A percentile compares a stretch with the other conserved stretches of the same genome.
These are phyloP conservation scores for Sinocyclocheilus rhinocerous DNA, from an alignment of 2,113 vertebrate species.

Conservation along the genomic window DNA sequence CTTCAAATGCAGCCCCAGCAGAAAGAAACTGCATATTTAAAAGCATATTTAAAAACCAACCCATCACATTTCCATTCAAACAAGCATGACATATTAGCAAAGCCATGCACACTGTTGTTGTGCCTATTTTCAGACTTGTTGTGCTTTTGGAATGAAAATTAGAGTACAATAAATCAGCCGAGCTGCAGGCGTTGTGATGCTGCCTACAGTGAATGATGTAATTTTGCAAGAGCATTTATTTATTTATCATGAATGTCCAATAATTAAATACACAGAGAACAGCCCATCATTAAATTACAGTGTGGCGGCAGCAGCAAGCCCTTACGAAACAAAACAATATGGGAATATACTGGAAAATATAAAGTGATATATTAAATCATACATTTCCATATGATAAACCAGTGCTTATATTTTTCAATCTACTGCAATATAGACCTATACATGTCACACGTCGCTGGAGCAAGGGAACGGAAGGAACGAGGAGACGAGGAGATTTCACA, in stretches of 20 bases:
- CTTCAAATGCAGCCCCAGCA: neutral
- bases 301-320: neutral
- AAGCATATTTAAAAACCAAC: slow-evolving; percentile 11
- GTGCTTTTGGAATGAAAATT: slow-evolving; percentile 35
- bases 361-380: no score
- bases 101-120: neutral
- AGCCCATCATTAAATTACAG: slow-evolving; percentile 26
- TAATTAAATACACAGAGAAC: slow-evolving; percentile 41
- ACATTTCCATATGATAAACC: no score
- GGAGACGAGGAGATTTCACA: no score
- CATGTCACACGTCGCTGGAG: no score
- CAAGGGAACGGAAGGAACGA: no score
- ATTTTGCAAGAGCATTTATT: slow-evolving; percentile 37
- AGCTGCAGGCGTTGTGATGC: slow-evolving; percentile 12
- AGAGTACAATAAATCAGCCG: slow-evolving; percentile 2
- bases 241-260: slow-evolving; percentile 37
- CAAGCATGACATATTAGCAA: slow-evolving; percentile 24
- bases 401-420: no score
- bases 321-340: no score
- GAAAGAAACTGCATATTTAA: slow-evolving; percentile 18
- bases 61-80: slow-evolving; percentile 7
- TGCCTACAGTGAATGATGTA: slow-evolving; percentile 3
- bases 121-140: slow-evolving; percentile 5
- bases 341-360: no score
- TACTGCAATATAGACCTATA: no score